These are phyloP conservation scores for Falco berigora DNA, from an alignment of 2,797 vertebrate genomes.

Conservation along the genomic window DNA sequence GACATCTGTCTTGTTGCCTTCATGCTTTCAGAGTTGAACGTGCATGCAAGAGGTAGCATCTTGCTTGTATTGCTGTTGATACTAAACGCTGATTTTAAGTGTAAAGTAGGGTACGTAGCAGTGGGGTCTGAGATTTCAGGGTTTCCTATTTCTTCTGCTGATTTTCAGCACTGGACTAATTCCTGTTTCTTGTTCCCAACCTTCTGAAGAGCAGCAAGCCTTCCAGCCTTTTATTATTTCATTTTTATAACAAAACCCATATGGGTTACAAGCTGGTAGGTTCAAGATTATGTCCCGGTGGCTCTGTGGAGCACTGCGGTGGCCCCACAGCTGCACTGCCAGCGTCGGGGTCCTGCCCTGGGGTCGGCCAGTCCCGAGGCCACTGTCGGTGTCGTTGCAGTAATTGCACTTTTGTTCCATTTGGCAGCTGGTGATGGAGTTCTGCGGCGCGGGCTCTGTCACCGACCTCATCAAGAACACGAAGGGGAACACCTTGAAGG, in stretches of 20 bases:
- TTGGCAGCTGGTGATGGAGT: conserved; percentile 95
- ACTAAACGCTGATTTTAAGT: neutral
- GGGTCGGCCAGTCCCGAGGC: neutral
- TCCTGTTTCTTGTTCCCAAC: neutral
- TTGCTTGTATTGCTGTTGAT: neutral
- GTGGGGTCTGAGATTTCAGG: neutral
- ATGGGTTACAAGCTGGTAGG: neutral
- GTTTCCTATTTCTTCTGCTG: neutral
- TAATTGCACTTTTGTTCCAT: neutral
- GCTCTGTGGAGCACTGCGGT: neutral
- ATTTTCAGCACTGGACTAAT: neutral
- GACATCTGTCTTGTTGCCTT: neutral
- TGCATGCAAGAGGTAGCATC: neutral
- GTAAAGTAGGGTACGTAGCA: neutral
- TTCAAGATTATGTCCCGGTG: neutral
- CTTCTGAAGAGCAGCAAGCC: neutral
- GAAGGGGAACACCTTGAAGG: conserved; percentile 94
- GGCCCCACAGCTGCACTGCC: neutral
- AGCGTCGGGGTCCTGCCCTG: neutral
- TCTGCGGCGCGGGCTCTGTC: conserved; percentile 93
- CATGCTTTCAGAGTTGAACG: neutral
- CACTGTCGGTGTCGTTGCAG: neutral
- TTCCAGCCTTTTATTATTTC: neutral
- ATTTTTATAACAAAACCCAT: neutral
- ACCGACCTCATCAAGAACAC: conserved; percentile 98